Evolutionary conservation across 2,888 invertebrate species (phyloP).

Genomic region (Shargacucullia verbasci): DNA sequence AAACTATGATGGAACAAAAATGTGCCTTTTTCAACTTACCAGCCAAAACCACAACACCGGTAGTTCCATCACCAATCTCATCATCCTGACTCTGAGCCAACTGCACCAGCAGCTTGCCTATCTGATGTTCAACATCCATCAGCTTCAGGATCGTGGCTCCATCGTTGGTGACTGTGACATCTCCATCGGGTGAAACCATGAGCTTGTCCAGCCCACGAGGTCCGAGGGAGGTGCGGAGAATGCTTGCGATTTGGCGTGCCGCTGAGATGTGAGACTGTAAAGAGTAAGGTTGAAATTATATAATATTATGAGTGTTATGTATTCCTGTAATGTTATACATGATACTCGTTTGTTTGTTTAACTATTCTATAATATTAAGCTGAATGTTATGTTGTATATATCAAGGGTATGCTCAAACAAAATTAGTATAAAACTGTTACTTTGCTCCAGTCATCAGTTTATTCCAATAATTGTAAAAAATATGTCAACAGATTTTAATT

Average conservation of each 20-base stretch:
- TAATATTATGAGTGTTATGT: too few relatives aligned
- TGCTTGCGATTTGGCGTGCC: slow-evolving; percentile 97
- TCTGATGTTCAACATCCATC: slow-evolving; percentile 99
- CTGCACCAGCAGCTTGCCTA: slow-evolving; percentile 99
- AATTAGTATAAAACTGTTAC: too few relatives aligned
- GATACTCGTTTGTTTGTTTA: too few relatives aligned
- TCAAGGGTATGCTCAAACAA: too few relatives aligned
- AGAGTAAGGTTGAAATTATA: too few relatives aligned
- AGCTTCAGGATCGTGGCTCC: slow-evolving; percentile 99
- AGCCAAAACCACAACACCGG: slow-evolving; percentile 97
- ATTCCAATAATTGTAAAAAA: too few relatives aligned
- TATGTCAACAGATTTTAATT: too few relatives aligned
- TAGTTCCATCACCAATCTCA: slow-evolving; percentile 99
- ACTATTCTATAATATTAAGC: too few relatives aligned
- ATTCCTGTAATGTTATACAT: too few relatives aligned
- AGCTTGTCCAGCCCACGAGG: slow-evolving; percentile 99
- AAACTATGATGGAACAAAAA: too few relatives aligned
- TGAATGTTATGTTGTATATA: too few relatives aligned
- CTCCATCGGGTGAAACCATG: slow-evolving; percentile 99
- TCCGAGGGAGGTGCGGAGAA: slow-evolving; percentile 97
- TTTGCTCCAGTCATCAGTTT: too few relatives aligned
- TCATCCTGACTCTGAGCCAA: slow-evolving; percentile 99
- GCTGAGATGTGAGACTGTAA: slow-evolving; percentile 98
- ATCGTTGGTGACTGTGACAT: slow-evolving; percentile 99
- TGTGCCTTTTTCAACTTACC: slow-evolving; percentile 69